Conservation (phyloP, 2,113 vertebrate genomes). For the Pseudorectes ferrugineus region DNA sequence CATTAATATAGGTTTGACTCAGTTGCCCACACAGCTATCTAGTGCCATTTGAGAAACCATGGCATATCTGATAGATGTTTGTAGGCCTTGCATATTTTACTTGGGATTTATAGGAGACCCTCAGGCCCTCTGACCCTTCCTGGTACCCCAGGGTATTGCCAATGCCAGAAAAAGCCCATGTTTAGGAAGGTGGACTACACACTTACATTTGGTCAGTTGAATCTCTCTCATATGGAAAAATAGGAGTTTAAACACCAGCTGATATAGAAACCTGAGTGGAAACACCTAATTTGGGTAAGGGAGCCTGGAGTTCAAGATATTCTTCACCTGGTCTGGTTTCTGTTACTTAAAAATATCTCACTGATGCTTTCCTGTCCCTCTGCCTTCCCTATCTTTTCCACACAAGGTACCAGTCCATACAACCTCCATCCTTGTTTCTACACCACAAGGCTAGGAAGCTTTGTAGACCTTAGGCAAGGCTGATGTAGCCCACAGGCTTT, state of each 20-base stretch:
- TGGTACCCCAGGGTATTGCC: accelerated
- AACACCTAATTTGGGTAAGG: background rate
- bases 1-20: background rate
- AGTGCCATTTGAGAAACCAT: background rate
- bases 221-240: accelerated
- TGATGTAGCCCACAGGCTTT: background rate
- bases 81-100: background rate
- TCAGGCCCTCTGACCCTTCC: background rate
- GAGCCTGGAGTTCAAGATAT: background rate
- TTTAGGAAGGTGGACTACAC: background rate
- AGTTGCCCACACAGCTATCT: background rate
- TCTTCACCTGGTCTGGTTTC: background rate
- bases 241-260: background rate
- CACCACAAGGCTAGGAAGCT: background rate
- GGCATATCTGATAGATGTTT: background rate
- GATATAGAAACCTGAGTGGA: background rate
- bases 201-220: background rate
- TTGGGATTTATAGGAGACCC: background rate
- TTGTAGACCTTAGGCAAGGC: background rate
- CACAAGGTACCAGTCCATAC: too few species aligned
- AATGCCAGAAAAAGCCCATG: background rate
- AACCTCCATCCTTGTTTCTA: background rate
- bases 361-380: background rate
- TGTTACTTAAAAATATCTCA: background rate
- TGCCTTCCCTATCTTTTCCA: background rate